Percentiles rank a stretch among this genome's conserved stretches.
Conservation (phyloP, 2,797 vertebrate species). For the Florisuga fusca region DNA sequence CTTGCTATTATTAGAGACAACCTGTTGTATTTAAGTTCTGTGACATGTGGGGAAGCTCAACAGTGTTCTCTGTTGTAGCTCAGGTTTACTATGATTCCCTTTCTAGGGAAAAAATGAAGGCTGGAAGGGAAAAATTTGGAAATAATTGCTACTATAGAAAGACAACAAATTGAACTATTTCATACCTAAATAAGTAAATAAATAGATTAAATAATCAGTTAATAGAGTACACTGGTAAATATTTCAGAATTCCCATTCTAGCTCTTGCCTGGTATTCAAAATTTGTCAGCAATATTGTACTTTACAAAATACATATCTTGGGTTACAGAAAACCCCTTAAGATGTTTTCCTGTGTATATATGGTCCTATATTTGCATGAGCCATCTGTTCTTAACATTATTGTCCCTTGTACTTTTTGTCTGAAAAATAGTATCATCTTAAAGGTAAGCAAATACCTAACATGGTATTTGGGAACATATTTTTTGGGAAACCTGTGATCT, state of each 20-base stretch:
- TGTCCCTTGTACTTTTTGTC: background rate
- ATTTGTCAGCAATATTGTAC: background rate
- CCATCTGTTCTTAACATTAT: background rate
- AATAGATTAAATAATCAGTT: background rate
- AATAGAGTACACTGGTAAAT: background rate
- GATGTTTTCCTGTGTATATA: background rate
- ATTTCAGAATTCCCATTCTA: slow-evolving; percentile 24
- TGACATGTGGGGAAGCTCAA: background rate
- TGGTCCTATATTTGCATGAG: background rate
- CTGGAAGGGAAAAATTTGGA: background rate
- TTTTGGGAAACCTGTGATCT: background rate
- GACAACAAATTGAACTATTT: background rate
- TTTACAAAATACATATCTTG: background rate
- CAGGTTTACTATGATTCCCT: background rate
- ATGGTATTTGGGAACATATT: background rate
- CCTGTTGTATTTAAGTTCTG: background rate
- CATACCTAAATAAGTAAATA: background rate
- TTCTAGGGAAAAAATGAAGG: background rate
- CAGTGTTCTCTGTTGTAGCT: background rate
- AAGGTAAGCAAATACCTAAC: background rate
- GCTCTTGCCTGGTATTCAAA: background rate
- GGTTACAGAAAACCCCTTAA: background rate
- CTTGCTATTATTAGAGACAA: background rate
- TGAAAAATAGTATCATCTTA: background rate
- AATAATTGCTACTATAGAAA: slow-evolving; percentile 11